Evolutionary conservation across 2,797 vertebrate species (phyloP).

Genomic region (Pantherophis alleghaniensis): DNA sequence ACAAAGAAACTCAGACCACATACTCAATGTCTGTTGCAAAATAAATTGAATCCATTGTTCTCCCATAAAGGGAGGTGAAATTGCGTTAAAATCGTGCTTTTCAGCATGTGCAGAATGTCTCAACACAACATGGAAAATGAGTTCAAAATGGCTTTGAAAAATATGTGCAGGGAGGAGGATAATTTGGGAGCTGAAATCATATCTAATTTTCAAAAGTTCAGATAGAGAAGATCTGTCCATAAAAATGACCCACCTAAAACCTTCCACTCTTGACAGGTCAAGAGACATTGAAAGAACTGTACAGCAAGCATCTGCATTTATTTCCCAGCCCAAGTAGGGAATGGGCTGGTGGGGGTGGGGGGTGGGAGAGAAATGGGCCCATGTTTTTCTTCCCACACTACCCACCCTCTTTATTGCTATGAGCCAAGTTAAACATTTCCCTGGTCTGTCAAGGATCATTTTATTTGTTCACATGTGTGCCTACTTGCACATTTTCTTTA

Average conservation of each 20-base stretch:
- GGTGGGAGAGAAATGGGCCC: neutral
- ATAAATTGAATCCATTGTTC: neutral
- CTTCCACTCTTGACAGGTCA: neutral
- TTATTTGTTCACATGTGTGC: neutral
- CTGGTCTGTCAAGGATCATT: neutral
- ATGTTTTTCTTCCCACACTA: neutral
- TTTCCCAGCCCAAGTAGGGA: fast-evolving
- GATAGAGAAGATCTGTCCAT: neutral
- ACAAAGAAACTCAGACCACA: neutral
- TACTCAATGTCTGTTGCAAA: neutral
- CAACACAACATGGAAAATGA: too few relatives aligned
- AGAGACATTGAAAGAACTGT: neutral
- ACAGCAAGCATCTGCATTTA: neutral
- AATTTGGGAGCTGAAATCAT: neutral
- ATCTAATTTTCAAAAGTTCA: neutral
- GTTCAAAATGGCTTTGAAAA: neutral
- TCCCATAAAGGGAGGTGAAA: neutral
- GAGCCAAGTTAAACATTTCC: conserved; percentile 22
- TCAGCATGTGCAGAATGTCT: neutral
- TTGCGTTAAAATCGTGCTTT: neutral
- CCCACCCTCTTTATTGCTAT: neutral
- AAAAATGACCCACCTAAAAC: neutral
- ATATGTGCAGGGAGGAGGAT: too few relatives aligned
- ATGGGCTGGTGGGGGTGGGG: fast-evolving
- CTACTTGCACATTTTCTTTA: neutral